Evolutionary conservation across 2,888 invertebrate species (phyloP), one percentile per base, ranked within the genome.

Genomic region (Acheta domesticus): DNA sequence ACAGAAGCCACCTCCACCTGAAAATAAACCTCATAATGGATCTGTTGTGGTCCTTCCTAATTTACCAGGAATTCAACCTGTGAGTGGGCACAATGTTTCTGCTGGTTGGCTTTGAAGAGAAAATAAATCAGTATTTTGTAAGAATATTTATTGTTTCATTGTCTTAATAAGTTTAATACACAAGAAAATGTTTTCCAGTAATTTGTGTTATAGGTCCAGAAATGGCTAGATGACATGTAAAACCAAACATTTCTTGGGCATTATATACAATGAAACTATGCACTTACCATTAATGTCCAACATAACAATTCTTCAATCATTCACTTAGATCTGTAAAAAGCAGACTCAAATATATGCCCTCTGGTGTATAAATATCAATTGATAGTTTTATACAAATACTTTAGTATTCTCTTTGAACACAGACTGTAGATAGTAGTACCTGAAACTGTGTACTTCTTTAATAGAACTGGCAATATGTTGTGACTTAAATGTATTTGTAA

Each of bases 31-130:
- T 49, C 86, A 87, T 79, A 89, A 89, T 87, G 90, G 90, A 81
- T 91, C 92, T 82, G 89, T 90, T 84, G 89, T 89, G 83, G 89
- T 90, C 84, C 87, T 91, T 84, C 91, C 92, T 83, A 91, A 92
- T 85, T 88, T 93, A 84, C 91, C 93, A 20, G 93, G 93, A 82
- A 92, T 93, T 82, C 93, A 93, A 85, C 93, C 93, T 83, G 89
- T 93, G 84, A 91, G 92, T 86, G 93, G 93, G 1, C 93, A 93
- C 86, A 91, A 92, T 86, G 90, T 91, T 85, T 91, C 92, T 82
- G 89, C 92, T 78, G 93, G 93, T 83, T 93, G 93, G 93, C 91
- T 91, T 82, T 91, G 86, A 87, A 62, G n/a, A 62, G n/a, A n/a
- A 62, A n/a, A 62, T 62, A 62, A 62, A 62, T 62, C 62, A 62